A percentile compares a stretch with the other conserved stretches of the same genome.
Evolutionary conservation across 2,113 vertebrate genomes (phyloP).

Genomic region (Syngnathoides biaculeatus): DNA sequence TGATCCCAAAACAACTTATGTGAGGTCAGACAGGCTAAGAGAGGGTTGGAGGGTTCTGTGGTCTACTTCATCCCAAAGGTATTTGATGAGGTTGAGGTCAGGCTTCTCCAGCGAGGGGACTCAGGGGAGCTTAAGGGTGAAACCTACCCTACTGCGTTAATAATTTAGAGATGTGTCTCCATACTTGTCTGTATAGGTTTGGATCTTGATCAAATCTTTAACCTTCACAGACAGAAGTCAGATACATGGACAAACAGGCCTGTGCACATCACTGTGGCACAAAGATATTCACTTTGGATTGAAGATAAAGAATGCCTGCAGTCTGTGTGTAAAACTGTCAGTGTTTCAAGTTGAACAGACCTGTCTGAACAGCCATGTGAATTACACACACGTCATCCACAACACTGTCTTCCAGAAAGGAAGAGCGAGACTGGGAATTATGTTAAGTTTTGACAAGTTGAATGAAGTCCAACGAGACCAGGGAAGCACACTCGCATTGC

Average conservation of each 20-base stretch:
- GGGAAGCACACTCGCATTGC: not conserved
- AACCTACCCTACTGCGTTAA: not conserved
- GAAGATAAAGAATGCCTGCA: constrained; percentile 4
- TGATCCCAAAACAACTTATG: not conserved
- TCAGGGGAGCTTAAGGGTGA: not conserved
- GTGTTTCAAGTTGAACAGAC: constrained; percentile 12
- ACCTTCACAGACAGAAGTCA: not conserved
- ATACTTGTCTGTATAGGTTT: not conserved
- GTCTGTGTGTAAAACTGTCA: constrained; percentile 19
- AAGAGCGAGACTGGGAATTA: constrained; percentile 14
- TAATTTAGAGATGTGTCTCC: not conserved
- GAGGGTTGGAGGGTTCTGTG: not conserved
- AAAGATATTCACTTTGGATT: constrained; percentile 8
- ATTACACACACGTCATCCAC: constrained; percentile 6
- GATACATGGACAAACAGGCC: constrained; percentile 15
- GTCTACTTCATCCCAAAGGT: not conserved
- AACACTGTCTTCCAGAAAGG: constrained; percentile 14
- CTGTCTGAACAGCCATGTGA: constrained; percentile 37
- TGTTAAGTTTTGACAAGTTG: not conserved
- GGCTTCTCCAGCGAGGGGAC: not conserved
- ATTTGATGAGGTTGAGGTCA: not conserved
- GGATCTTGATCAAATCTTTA: not conserved
- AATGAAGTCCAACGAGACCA: constrained; percentile 1
- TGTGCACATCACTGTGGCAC: constrained; percentile 35
- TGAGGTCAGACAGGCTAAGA: not conserved